A percentile compares a stretch with the other conserved stretches of the same genome.
Evolutionary conservation across 2,797 vertebrate genomes (phyloP).

Genomic region (Paratrypauchen microcephalus): DNA sequence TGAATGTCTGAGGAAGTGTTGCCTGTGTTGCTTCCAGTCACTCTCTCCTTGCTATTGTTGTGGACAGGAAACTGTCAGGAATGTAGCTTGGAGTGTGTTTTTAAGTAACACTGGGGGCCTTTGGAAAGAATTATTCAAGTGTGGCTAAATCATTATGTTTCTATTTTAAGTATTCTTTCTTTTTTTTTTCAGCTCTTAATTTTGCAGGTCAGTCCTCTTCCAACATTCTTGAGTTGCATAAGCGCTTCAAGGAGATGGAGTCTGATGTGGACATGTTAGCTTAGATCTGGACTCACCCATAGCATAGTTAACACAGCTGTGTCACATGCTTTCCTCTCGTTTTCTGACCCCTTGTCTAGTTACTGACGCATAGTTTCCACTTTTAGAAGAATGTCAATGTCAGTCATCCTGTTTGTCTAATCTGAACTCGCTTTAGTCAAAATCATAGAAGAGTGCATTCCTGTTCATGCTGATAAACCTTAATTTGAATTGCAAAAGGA

Average conservation of each 20-base stretch:
- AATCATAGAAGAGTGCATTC: neutral
- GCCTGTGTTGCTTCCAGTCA: constrained; percentile 31
- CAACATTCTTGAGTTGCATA: constrained; percentile 68
- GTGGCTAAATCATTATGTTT: neutral
- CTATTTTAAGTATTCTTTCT: neutral
- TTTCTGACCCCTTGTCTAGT: constrained; percentile 28
- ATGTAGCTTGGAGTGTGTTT: neutral
- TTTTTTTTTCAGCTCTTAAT: constrained; percentile 33
- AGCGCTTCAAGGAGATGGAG: constrained; percentile 52
- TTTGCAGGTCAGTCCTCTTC: constrained; percentile 36
- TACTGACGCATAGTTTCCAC: constrained; percentile 45
- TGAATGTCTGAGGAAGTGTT: constrained; percentile 29
- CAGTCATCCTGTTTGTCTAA: constrained; percentile 13
- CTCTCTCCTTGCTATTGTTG: constrained; percentile 47
- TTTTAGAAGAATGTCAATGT: constrained; percentile 33
- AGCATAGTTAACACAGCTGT: constrained; percentile 36
- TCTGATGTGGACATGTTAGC: constrained; percentile 50
- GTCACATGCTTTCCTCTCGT: constrained; percentile 43
- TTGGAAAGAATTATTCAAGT: neutral
- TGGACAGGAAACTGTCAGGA: constrained; percentile 49
- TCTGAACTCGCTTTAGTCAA: constrained; percentile 2
- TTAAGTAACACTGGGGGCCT: neutral
- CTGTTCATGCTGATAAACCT: constrained; percentile 6
- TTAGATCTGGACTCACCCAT: constrained; percentile 4
- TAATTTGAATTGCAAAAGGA: constrained; percentile 12